Base-by-base conservation (phyloP, 2,888 invertebrate species). In the Spilarctia lutea region DNA sequence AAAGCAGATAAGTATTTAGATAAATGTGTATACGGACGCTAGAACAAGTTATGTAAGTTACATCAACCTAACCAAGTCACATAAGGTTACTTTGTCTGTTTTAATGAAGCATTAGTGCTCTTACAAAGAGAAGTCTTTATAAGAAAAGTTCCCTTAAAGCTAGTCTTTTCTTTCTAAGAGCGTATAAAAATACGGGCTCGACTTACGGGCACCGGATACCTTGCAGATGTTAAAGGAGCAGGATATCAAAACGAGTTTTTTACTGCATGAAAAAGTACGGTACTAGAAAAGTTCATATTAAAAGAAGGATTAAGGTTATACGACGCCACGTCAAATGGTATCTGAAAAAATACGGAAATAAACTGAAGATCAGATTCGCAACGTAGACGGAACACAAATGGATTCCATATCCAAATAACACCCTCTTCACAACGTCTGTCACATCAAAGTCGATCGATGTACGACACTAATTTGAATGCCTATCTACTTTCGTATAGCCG, bases 151-250 rank as follows among this genome's bases (percentile, higher is more conserved):
- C 72, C 79, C 81, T 78, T 79, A 80, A 79, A 81, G 75, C 75
- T 75, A 82, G 79, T 78, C 80, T 83, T 83, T 85, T 84, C 27
- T 27, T 30, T 65, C 42, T 60, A 79, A 85, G 73, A 81, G 78
- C 81, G 82, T 86, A 91, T 89, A 90, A 91, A 91, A 90, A 89
- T 85, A 85, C 83, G 77, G 79, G 80, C 75, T 81, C 79, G 84
- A 83, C 83, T 85, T 83, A 79, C 80, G 75, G 74, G 81, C 80
- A 78, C 88, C 89, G 89, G 91, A 88, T 86, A 84, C 86, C 83
- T 86, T 86, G 88, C 91, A 91, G 91, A 91, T 91, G 89, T 87
- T 91, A 84, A 88, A 84, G 86, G 88, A 83, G 86, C 75, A 77
- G 65, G 83, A 82, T 81, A 83, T 85, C 85, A 85, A 87, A 85